Base-by-base conservation (phyloP, 2,888 invertebrate genomes). In the Cephalotes varians region DNA sequence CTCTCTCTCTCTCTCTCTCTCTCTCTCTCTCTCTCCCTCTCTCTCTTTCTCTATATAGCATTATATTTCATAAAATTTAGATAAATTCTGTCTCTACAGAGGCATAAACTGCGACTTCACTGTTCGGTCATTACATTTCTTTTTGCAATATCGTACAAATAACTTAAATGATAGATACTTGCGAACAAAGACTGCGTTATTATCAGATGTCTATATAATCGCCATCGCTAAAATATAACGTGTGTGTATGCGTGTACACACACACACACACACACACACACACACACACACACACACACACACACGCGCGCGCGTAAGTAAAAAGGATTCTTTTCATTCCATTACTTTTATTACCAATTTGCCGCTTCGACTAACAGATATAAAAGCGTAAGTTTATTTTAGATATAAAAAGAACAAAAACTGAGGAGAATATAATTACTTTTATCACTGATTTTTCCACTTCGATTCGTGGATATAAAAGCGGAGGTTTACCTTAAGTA, bases 391-490 rank as follows among this genome's bases (percentile, higher is more conserved):
- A 54, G 25, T 71, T 71, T 54, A 51, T 12, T 54, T 71, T 37
- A 25, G 18, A 4, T 54, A 71, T 5, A 47, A 71, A 21, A 34
- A 54, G 25, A 54, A 25, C 1, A 37, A 69, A 31, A 69, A 21
- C 15, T 34, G 34, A 21, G 49, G 34, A 37, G 67, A 69, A 54
- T 64, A 62, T 62, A 64, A 64, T 64, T 64, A 64, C 44, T 44
- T 65, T 65, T 47, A 47, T 31, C 28, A 47, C 12, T 67, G 67
- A 67, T 47, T 67, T 40, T 65, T 47, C 18, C 12, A 37, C 34
- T 37, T 37, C 21, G 18, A 54, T 15, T 9, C 9, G 31, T 25
- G 21, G 51, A 51, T 37, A 69, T 31, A 67, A 71, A 71, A 37
- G 37, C 37, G 71, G 25, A 54, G 25, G 25, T 71, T 71, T 71